Evolutionary conservation across 1,140 invertebrate species (phyloP), one percentile per base, ranked within the genome.

Genomic region (Diorhabda carinulata): DNA sequence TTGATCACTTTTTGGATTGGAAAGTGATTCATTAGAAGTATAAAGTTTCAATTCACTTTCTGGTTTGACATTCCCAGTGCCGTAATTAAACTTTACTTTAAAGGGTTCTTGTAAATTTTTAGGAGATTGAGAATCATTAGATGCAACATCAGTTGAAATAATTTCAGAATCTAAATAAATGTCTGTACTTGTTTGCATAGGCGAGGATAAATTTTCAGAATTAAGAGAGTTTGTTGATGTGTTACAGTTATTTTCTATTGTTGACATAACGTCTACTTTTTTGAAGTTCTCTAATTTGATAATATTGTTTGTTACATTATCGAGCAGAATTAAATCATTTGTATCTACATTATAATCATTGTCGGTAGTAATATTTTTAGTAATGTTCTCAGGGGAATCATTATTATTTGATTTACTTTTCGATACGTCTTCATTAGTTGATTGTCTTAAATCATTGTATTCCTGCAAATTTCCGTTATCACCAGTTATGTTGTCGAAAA

Each of bases 161-260:
- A 80, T 72, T 69, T 81, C 80, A 1, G 80, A 81, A 70, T 81
- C 79, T 66, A 81, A 68, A 68, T 80, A 79, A 61, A 80, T 74
- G 67, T 81, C 80, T 2, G 80, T 79, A 65, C 80, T 81, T n/a
- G 80, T 81, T 71, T 81, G 80, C 79, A 81, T 81, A 8, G 80
- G 79, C 40, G 80, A 81, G 10, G 78, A 80, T 57, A 80, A 75
- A 73, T 81, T 81, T 40, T 81, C 80, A 2, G 79, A 81, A 65
- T 78, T 79, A 40, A 81, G 71, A 4, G 80, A 81, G 73, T 80
- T 81, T 8, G 74, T 77, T n/a, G 79, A 80, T 63, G 76, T 79
- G 60, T 81, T 78, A 56, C 79, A 78, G 47, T 78, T 77, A 62
- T 79, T 76, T 57, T 79, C 75, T 10, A 70, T 68, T n/a, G 72